Base-by-base conservation (phyloP, 2,888 invertebrate species). In the Macropis europaea region DNA sequence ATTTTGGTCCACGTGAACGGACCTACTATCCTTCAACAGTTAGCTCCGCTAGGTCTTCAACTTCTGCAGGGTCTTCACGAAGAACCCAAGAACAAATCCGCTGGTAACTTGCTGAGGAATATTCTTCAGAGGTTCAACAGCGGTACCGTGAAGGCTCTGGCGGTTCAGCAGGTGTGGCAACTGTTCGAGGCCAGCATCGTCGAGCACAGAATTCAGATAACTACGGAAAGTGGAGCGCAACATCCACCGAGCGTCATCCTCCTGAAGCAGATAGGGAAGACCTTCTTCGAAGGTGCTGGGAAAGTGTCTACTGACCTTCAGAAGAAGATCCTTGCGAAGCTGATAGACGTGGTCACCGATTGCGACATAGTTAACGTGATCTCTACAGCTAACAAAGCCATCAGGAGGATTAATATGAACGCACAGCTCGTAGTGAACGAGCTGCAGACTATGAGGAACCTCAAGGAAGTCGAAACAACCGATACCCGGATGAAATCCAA, bases 371-470 rank as follows among this genome's bases (percentile, higher is more conserved):
- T 83, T 28, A 79, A 56, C 0, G 83, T 89, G 0, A 77, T 87
- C 0, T 79, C 94, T 53, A 91, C 92, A 0, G 93, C 93, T 0
- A 92, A 92, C 7, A 93, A 92, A 81, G 90, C 93, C 1, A 92
- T 96, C 79, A 94, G 94, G 81, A 93, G 92, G 79, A 93, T 96
- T 13, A 91, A 92, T 67, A 88, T 96, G 7, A 92, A 94, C 67
- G 93, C 94, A 5, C 86, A 91, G 19, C 91, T 94, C 22, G 91
- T 96, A 17, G 90, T 92, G 11, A 89, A 91, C 0, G 92, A 94
- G 75, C 88, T 95, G 6, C 89, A 91, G 17, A 87, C 88, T 43
- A 95, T 95, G 95, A 89, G 53, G 53, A 45, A 52, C 2, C 56
- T 52, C 0, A 24, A 53, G 15, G 61, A 54, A 24, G n/a, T 5